phyloP scores from a whole-genome alignment of 2,797 vertebrate species.

The Jordanella pulchra region DNA sequence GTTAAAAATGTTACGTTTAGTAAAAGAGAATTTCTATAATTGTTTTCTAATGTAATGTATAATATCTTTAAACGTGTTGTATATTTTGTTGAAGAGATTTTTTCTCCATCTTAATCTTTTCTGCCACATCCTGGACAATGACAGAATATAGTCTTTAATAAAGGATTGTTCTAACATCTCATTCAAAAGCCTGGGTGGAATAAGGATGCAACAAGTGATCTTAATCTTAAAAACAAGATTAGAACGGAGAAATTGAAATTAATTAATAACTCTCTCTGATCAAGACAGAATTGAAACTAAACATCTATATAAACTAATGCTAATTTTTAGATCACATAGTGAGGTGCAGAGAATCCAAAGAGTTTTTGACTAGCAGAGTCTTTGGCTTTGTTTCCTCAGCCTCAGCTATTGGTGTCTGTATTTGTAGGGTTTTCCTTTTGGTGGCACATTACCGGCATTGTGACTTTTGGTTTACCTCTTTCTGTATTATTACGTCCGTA shows the following conservation, averaged over 20 bases:
- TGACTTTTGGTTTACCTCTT: too few relatives aligned
- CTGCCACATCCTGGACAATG: slow-evolving; percentile 62
- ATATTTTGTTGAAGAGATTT: neutral
- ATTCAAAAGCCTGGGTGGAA: neutral
- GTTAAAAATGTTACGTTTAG: neutral
- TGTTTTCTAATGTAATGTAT: neutral
- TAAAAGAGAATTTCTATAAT: neutral
- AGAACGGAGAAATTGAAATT: neutral
- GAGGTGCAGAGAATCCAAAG: neutral
- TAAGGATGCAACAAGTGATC: neutral
- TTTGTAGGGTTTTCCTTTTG: too few relatives aligned
- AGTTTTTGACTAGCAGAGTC: neutral
- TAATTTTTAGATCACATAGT: neutral
- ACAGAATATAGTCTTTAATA: neutral
- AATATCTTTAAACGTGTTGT: neutral
- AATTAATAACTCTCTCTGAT: neutral
- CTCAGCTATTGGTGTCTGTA: too few relatives aligned
- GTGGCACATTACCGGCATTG: too few relatives aligned
- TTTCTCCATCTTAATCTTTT: slow-evolving; percentile 31
- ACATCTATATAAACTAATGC: neutral
- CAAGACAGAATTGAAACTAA: neutral
- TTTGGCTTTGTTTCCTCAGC: too few relatives aligned
- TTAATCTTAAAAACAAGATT: neutral
- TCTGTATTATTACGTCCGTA: too few relatives aligned
- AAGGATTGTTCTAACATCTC: neutral